phyloP scores from a whole-genome alignment of 2,888 invertebrate species.

The Pasiphila rectangulata region DNA sequence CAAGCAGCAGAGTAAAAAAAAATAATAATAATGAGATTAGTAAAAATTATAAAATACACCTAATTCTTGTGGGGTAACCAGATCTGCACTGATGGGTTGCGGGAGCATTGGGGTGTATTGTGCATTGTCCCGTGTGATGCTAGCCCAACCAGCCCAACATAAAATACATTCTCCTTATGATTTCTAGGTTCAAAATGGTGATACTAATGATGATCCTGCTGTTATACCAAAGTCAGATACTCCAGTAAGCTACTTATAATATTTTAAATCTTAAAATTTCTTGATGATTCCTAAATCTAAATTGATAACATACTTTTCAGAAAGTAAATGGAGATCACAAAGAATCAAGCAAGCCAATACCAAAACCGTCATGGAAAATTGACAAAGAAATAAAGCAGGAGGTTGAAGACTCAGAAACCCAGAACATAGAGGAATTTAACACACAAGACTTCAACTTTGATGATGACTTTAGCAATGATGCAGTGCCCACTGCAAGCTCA shows the following conservation, averaged over 20 bases:
- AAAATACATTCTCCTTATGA: no score
- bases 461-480: slow-evolving; percentile 70
- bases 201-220: slow-evolving; percentile 20
- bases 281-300: neutral
- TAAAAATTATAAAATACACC: no score
- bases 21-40: no score
- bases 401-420: slow-evolving; percentile 64
- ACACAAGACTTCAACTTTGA: slow-evolving; percentile 71
- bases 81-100: no score
- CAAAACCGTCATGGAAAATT: slow-evolving; percentile 68
- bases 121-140: no score
- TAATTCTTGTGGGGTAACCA: no score
- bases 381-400: slow-evolving; percentile 71
- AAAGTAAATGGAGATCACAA: slow-evolving; percentile 34
- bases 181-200: slow-evolving; percentile 35
- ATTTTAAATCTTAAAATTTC: neutral
- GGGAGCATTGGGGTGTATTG: no score
- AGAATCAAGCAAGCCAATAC: slow-evolving; percentile 34
- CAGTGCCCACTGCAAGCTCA: slow-evolving; percentile 19
- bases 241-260: slow-evolving; percentile 16
- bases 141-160: no score
- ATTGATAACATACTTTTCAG: slow-evolving; percentile 33
- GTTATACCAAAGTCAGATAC: slow-evolving; percentile 9
- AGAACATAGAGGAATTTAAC: slow-evolving; percentile 72
- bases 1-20: no score